Evolutionary conservation across 2,113 vertebrate species (phyloP), one percentile per base, ranked within the genome.

Genomic region (Elaphurus davidianus): DNA sequence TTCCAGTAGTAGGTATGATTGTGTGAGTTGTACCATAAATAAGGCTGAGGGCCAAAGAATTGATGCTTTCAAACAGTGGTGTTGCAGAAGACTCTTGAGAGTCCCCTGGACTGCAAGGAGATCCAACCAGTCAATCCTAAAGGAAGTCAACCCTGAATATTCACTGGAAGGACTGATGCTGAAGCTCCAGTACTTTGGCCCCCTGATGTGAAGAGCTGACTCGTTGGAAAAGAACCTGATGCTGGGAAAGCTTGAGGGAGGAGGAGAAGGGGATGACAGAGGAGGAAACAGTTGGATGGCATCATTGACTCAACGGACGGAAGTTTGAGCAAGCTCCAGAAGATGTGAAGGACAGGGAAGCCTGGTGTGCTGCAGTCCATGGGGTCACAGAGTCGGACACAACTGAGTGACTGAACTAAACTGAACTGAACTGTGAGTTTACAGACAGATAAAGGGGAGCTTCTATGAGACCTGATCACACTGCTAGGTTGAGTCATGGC

Each of bases 311-410:
- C n/a, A 2, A 12, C 36, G 9, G 17, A 19, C 64, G 11, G 12
- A 10, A 71, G 64, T 36, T 1, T 36, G 19, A 71, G 64, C 36
- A 36, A 71, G 36, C 64, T 71, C 64, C 19, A 9, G n/a, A n/a
- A 71, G 19, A 21, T 71, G 64, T 71, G 64, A 71, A 36, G n/a
- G 64, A 71, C 10, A 71, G 1, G n/a, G 19, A 40, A 10, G 1
- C n/a, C 67, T 71, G n/a, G 19, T 0, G 0, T 71, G 67, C 67
- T 71, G n/a, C n/a, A 13, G 10, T 40, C 19, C 67, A 23, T 40
- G 67, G n/a, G 5, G 9, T 36, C 1, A 1, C 64, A 36, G 64
- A 36, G 10, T 12, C 1, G n/a, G 5, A 23, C 19, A 23, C 0
- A 5, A 12, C 67, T 71, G 67, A 71, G n/a, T 10, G 1, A 71